Conservation (phyloP, 2,888 invertebrate species). For the Campoplex capitator region DNA sequence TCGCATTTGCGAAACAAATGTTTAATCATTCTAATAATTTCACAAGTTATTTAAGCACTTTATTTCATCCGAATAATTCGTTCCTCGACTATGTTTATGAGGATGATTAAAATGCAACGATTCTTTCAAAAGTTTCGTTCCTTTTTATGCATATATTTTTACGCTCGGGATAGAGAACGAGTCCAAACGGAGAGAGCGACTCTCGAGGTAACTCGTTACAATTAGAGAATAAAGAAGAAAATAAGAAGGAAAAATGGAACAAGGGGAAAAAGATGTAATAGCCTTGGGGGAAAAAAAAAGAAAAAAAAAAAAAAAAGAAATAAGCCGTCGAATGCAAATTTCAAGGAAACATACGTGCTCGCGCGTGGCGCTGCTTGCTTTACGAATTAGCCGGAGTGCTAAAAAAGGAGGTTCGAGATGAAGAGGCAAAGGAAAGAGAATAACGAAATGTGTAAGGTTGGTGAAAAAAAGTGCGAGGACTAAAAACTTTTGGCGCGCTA, state of each 20-base stretch:
- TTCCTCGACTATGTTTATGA: background rate
- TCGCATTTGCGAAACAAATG: background rate
- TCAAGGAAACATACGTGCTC: slow-evolving; percentile 48
- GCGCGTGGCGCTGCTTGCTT: slow-evolving; percentile 9
- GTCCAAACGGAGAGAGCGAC: background rate
- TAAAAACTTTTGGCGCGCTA: slow-evolving; percentile 38
- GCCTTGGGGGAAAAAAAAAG: background rate
- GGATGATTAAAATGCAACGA: slow-evolving; percentile 11
- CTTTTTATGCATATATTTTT: background rate
- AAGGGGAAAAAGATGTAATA: background rate
- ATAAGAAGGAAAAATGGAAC: slow-evolving; percentile 8
- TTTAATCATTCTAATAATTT: slow-evolving; percentile 2
- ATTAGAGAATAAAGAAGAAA: background rate
- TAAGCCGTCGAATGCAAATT: slow-evolving; percentile 48
- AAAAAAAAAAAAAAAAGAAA: slow-evolving; percentile 31
- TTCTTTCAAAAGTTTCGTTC: background rate
- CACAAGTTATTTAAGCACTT: background rate
- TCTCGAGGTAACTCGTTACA: background rate
- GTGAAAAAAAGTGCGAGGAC: slow-evolving; percentile 21
- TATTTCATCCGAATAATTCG: background rate
- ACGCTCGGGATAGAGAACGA: background rate
- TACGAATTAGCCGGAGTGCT: slow-evolving; percentile 31
- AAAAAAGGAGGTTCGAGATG: background rate
- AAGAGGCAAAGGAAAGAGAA: background rate
- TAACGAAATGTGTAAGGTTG: slow-evolving; percentile 24